phyloP scores from a whole-genome alignment of 2,797 vertebrate genomes.

The Acestrorhynchus altus region DNA sequence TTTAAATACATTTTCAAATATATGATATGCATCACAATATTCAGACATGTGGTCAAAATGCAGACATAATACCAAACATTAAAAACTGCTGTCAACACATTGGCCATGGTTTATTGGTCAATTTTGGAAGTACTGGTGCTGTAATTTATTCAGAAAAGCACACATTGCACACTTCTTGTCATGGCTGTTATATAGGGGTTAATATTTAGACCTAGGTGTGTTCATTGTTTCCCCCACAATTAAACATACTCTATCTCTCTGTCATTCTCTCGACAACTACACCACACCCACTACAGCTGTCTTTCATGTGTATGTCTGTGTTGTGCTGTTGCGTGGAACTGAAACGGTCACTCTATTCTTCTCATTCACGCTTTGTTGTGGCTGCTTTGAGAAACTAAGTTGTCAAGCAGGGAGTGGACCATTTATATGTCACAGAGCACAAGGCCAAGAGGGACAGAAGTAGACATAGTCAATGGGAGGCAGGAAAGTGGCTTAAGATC shows the following conservation, averaged over 20 bases:
- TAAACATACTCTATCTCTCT: constrained; percentile 26
- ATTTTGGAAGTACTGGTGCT: no score
- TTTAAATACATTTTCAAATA: no score
- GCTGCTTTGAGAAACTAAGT: constrained; percentile 22
- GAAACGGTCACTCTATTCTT: constrained; percentile 38
- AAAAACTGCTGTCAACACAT: no score
- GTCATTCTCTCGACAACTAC: not conserved
- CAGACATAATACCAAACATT: no score
- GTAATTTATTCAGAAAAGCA: no score
- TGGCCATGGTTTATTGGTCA: no score
- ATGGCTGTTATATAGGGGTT: no score
- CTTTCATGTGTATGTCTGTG: constrained; percentile 2
- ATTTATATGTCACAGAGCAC: constrained; percentile 11
- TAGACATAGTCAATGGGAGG: not conserved
- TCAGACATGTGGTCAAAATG: no score
- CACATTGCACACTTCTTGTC: no score
- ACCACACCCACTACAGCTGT: constrained; percentile 45
- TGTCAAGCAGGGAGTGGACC: constrained; percentile 28
- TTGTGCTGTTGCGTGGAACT: constrained; percentile 14
- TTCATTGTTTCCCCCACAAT: not conserved
- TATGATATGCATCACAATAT: no score
- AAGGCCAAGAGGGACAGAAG: not conserved
- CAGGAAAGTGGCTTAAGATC: constrained; percentile 11
- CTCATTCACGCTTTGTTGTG: constrained; percentile 33
- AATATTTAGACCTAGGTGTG: constrained; percentile 1